Evolutionary conservation across 2,888 invertebrate genomes (phyloP).

Genomic region (Conchocele bisecta): DNA sequence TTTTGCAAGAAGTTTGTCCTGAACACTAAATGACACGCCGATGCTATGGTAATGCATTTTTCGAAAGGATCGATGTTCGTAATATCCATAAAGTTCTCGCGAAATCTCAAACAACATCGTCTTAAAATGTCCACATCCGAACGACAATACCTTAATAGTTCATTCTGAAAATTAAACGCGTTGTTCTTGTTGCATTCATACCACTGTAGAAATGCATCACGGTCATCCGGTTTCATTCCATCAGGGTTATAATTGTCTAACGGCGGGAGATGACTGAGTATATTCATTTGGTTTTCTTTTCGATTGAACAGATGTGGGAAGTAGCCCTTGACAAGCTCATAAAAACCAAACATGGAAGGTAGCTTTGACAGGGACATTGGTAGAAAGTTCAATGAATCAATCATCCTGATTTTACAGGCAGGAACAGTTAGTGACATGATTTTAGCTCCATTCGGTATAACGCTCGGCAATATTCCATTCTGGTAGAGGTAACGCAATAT

Average conservation of each 20-base stretch:
- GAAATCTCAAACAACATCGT: slow-evolving; percentile 25
- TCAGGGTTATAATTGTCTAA: slow-evolving; percentile 33
- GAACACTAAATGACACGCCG: slow-evolving; percentile 28
- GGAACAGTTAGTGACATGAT: slow-evolving; percentile 28
- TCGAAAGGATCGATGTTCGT: slow-evolving; percentile 35
- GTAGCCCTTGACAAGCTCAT: slow-evolving; percentile 37
- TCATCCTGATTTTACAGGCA: slow-evolving; percentile 35
- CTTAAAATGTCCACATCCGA: slow-evolving; percentile 39
- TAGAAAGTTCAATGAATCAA: slow-evolving; percentile 49
- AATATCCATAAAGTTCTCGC: slow-evolving; percentile 12
- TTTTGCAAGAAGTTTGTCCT: slow-evolving; percentile 12
- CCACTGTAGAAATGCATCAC: slow-evolving; percentile 28
- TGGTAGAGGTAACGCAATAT: slow-evolving; percentile 42
- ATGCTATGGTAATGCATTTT: slow-evolving; percentile 38
- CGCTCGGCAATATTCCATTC: slow-evolving; percentile 42
- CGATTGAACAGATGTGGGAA: slow-evolving; percentile 47
- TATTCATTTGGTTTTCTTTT: slow-evolving; percentile 16
- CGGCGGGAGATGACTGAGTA: slow-evolving; percentile 9
- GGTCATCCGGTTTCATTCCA: slow-evolving; percentile 30
- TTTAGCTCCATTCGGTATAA: slow-evolving; percentile 34
- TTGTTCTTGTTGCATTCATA: slow-evolving; percentile 10
- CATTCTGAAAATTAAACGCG: slow-evolving; percentile 21
- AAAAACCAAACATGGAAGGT: slow-evolving; percentile 28
- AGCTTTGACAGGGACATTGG: slow-evolving; percentile 37
- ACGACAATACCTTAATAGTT: slow-evolving; percentile 27